Evolutionary conservation across 2,113 vertebrate species (phyloP).

Genomic region (Erythrolamprus reginae): DNA sequence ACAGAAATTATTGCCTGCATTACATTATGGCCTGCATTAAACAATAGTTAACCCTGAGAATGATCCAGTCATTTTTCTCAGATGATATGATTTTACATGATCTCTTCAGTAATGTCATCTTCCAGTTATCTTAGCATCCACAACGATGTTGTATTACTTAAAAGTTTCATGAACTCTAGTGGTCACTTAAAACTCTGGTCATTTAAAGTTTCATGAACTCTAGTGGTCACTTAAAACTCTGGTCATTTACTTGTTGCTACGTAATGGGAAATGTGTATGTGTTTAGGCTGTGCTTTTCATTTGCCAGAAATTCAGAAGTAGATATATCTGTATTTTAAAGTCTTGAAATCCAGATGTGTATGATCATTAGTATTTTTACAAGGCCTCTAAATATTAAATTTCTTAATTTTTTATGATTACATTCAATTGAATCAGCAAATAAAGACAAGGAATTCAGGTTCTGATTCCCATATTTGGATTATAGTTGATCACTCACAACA

Average conservation of each 20-base stretch:
- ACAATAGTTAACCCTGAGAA: background rate
- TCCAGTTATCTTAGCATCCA: background rate
- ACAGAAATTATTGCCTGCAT: background rate
- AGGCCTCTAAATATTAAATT: background rate
- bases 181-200: no score
- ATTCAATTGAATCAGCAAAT: background rate
- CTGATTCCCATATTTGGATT: background rate
- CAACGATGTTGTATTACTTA: background rate
- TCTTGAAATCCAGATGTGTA: background rate
- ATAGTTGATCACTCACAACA: no score
- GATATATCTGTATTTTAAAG: background rate
- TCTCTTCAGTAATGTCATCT: background rate
- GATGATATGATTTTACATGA: background rate
- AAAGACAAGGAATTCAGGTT: background rate
- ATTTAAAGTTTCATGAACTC: background rate
- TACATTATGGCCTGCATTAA: no score
- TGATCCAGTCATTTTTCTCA: background rate
- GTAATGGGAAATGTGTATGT: background rate
- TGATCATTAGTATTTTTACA: background rate
- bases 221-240: no score
- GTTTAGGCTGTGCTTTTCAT: background rate
- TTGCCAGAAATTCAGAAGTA: background rate
- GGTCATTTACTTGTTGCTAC: background rate
- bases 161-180: background rate
- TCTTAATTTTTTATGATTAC: background rate